Evolutionary conservation across 2,888 invertebrate genomes (phyloP).

Genomic region (Ephialtes manifestator): DNA sequence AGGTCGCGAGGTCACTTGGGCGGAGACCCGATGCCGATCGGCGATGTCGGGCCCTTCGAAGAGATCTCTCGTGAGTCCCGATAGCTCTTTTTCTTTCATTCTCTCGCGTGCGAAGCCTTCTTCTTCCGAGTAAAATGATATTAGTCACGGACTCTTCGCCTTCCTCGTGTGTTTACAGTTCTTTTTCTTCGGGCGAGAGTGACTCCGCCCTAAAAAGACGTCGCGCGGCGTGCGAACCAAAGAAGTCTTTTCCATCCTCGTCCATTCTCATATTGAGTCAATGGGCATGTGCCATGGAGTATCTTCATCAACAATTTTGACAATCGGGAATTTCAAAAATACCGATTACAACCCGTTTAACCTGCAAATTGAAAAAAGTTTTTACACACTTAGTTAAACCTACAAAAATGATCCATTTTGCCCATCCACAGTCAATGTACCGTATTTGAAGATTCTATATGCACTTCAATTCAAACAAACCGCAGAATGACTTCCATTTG

Average conservation of each 20-base stretch:
- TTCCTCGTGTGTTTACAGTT: slow-evolving; percentile 50
- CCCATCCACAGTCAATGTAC: not conserved
- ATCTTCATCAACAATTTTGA: slow-evolving; percentile 19
- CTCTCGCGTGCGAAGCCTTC: slow-evolving; percentile 37
- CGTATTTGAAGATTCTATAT: not conserved
- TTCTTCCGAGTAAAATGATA: slow-evolving; percentile 67
- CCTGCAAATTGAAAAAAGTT: not conserved
- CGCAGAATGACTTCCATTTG: not conserved
- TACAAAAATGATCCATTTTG: not conserved
- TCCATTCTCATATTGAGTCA: slow-evolving; percentile 16
- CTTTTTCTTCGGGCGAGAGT: slow-evolving; percentile 47
- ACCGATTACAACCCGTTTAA: not conserved
- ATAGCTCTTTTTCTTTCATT: slow-evolving; percentile 41
- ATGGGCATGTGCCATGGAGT: slow-evolving; percentile 9
- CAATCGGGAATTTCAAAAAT: not conserved
- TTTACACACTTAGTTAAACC: not conserved
- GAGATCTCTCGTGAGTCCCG: slow-evolving; percentile 50
- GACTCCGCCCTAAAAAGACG: slow-evolving; percentile 50
- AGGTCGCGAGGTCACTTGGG: slow-evolving; percentile 78
- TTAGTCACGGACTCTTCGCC: slow-evolving; percentile 51
- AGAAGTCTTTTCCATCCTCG: slow-evolving; percentile 27
- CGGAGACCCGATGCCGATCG: slow-evolving; percentile 73
- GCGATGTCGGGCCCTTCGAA: slow-evolving; percentile 67
- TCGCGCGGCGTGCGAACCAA: slow-evolving; percentile 48
- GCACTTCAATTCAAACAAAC: not conserved